Evolutionary conservation across 2,113 vertebrate species (phyloP).

Genomic region (Bettongia penicillata): DNA sequence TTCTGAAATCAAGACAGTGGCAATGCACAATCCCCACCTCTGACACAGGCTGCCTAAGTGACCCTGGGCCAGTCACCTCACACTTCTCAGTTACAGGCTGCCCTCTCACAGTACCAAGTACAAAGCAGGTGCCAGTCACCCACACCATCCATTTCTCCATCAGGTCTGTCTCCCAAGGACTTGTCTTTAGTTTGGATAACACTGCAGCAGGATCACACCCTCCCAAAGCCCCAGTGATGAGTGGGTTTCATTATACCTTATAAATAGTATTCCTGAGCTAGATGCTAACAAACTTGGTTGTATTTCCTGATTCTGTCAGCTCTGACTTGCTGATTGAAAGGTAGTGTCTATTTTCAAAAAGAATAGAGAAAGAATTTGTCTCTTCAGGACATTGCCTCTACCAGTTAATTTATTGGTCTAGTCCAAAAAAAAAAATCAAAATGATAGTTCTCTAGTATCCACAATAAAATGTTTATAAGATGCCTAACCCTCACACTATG

Average conservation of each 20-base stretch:
- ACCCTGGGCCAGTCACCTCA: neutral
- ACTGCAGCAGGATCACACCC: neutral
- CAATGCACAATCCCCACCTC: neutral
- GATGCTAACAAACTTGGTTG: neutral
- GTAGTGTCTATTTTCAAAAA: neutral
- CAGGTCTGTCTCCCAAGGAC: neutral
- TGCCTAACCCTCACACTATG: neutral
- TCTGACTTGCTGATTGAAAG: neutral
- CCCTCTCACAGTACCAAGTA: neutral
- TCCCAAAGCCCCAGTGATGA: neutral
- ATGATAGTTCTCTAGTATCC: neutral
- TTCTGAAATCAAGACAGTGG: neutral
- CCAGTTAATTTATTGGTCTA: neutral
- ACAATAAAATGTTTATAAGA: neutral
- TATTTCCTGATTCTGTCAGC: neutral
- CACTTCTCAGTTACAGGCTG: neutral
- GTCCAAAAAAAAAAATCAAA: neutral
- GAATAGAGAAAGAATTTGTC: neutral
- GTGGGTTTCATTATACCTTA: neutral
- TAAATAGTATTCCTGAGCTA: neutral
- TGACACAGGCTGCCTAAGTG: neutral
- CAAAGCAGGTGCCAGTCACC: neutral
- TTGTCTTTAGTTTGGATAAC: neutral
- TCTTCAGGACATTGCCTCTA: neutral
- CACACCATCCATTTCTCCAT: neutral